Evolutionary conservation across 2,113 vertebrate species (phyloP).

Genomic region (Catharus fuscescens): DNA sequence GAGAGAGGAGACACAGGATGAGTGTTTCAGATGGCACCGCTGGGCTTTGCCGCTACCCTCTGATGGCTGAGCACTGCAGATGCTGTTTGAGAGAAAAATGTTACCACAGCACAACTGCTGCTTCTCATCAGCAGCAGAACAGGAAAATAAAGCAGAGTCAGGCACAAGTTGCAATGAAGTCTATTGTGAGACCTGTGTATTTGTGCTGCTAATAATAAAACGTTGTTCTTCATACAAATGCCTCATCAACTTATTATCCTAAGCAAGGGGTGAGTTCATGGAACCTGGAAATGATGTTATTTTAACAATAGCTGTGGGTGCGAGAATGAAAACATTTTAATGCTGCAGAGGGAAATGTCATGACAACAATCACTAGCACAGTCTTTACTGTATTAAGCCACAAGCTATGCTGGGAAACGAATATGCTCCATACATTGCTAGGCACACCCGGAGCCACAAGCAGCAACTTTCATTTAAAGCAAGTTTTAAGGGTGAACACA

Average conservation of each 20-base stretch:
- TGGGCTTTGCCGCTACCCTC: background rate
- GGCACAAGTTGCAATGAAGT: background rate
- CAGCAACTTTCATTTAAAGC: background rate
- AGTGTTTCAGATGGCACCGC: background rate
- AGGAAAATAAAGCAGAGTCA: background rate
- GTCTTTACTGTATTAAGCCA: constrained; percentile 25
- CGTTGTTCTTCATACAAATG: constrained; percentile 9
- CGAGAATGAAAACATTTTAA: constrained; percentile 34
- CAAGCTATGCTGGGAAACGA: constrained; percentile 1
- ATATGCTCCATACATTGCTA: background rate
- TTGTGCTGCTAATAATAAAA: constrained; percentile 17
- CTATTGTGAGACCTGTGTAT: background rate
- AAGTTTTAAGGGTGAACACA: background rate
- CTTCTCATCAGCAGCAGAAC: background rate
- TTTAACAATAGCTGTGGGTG: constrained; percentile 10
- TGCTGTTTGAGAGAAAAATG: background rate
- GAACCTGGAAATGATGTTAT: constrained; percentile 10
- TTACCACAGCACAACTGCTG: background rate
- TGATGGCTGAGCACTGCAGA: background rate
- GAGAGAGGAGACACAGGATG: background rate
- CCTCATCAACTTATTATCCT: constrained; percentile 11
- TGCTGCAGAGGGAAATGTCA: constrained; percentile 38
- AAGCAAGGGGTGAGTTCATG: background rate
- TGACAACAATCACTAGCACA: constrained; percentile 32
- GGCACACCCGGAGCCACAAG: background rate